Evolutionary conservation across 1,140 invertebrate genomes (phyloP).

Genomic region (Aphelinus atriplicis): DNA sequence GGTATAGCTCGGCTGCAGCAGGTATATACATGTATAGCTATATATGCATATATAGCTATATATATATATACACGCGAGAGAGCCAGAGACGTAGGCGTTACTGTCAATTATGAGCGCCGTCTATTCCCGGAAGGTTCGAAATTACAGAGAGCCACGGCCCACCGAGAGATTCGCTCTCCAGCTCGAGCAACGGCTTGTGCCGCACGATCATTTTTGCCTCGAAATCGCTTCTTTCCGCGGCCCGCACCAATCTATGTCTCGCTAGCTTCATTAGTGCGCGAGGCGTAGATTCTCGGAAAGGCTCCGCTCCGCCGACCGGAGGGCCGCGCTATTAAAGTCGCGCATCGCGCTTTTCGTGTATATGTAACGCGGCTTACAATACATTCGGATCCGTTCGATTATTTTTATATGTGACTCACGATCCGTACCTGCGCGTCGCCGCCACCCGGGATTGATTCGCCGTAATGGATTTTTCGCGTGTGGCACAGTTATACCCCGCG

Average conservation of each 20-base stretch:
- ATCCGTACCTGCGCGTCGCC: too few relatives aligned
- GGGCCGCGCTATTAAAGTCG: too few relatives aligned
- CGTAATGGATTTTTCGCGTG: too few relatives aligned
- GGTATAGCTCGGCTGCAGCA: constrained; percentile 41
- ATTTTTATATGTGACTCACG: too few relatives aligned
- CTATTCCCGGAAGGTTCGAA: constrained; percentile 58
- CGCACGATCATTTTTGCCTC: constrained; percentile 18
- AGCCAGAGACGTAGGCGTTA: constrained; percentile 49
- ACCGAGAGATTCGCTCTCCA: not conserved
- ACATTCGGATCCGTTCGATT: too few relatives aligned
- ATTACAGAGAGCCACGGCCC: constrained; percentile 48
- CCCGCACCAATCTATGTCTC: not conserved
- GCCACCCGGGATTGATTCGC: too few relatives aligned
- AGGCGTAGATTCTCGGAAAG: constrained; percentile 11
- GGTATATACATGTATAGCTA: constrained; percentile 37
- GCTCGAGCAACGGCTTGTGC: constrained; percentile 4
- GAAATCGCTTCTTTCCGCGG: constrained; percentile 12
- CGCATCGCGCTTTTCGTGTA: too few relatives aligned
- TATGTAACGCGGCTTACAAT: too few relatives aligned
- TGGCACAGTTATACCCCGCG: too few relatives aligned
- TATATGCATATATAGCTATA: not conserved
- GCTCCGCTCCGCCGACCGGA: not conserved
- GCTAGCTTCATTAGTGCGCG: constrained; percentile 1
- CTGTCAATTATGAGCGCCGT: constrained; percentile 58
- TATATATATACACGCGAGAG: constrained; percentile 19